phyloP scores from a whole-genome alignment of 2,113 vertebrate genomes.

The Solenodon paradoxus region DNA sequence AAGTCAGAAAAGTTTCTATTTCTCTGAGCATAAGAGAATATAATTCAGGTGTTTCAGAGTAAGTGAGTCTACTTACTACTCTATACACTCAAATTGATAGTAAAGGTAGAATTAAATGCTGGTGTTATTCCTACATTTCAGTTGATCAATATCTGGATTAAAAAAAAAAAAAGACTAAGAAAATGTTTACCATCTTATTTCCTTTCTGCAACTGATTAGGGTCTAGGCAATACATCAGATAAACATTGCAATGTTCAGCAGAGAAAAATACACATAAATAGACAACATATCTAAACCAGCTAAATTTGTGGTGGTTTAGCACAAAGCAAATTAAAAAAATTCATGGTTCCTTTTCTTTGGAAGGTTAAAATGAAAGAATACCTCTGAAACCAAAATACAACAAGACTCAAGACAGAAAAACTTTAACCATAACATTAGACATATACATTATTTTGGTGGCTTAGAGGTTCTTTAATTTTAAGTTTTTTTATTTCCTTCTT shows the following conservation, averaged over 20 bases:
- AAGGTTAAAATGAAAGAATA: not conserved
- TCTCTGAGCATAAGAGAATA: conserved; percentile 31
- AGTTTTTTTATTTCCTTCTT: not conserved
- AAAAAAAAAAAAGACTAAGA: not conserved
- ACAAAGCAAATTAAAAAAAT: not conserved
- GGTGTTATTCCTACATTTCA: not conserved
- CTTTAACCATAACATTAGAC: not conserved
- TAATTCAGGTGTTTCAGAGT: conserved; percentile 11
- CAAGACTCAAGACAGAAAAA: not conserved
- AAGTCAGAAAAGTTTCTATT: not conserved
- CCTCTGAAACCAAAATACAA: not conserved
- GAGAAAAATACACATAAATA: not conserved
- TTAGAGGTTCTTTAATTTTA: not conserved
- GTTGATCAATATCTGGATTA: not conserved
- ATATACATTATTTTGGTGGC: not conserved
- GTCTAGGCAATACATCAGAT: not conserved
- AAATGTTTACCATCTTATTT: not conserved
- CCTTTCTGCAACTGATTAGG: not conserved
- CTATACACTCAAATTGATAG: not conserved
- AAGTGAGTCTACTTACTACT: not conserved
- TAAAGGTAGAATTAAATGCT: conserved; percentile 2
- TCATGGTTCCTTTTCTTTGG: not conserved
- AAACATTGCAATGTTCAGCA: not conserved
- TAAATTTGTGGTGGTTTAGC: not conserved
- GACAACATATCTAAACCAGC: not conserved